Evolutionary conservation across 2,888 invertebrate species (phyloP).

Genomic region (Opisthograptis luteolata): DNA sequence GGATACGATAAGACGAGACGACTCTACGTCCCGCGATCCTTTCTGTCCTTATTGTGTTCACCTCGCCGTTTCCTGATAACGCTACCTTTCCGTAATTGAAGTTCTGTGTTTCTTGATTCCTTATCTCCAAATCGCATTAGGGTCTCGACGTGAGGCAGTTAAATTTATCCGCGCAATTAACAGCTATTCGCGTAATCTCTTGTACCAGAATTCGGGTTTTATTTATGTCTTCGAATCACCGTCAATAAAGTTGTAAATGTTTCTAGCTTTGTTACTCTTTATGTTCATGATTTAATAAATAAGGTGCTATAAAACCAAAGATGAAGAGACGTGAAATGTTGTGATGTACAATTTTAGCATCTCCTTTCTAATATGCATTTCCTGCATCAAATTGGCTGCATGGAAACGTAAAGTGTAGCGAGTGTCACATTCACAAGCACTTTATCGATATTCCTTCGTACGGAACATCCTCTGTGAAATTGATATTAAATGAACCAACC

Average conservation of each 20-base stretch:
- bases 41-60: constrained; percentile 26
- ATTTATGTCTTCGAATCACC: constrained; percentile 49
- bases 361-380: constrained; percentile 13
- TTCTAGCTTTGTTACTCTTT: constrained; percentile 42
- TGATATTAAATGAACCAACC: constrained; percentile 65
- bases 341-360: constrained; percentile 1
- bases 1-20: constrained; percentile 72
- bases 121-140: constrained; percentile 76
- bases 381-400: constrained; percentile 18
- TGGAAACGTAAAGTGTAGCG: constrained; percentile 23
- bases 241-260: constrained; percentile 39
- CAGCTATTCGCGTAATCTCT: constrained; percentile 55
- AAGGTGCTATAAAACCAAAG: constrained; percentile 3
- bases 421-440: constrained; percentile 37
- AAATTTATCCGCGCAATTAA: constrained; percentile 67
- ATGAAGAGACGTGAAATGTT: background rate
- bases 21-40: constrained; percentile 47
- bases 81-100: constrained; percentile 77
- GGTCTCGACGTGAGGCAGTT: constrained; percentile 53
- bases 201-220: constrained; percentile 45
- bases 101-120: constrained; percentile 71
- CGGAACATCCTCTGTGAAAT: constrained; percentile 64
- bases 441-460: constrained; percentile 54
- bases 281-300: constrained; percentile 12
- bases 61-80: constrained; percentile 61